phyloP scores from a whole-genome alignment of 1,140 invertebrate species.

The Drosophila jambulina region DNA sequence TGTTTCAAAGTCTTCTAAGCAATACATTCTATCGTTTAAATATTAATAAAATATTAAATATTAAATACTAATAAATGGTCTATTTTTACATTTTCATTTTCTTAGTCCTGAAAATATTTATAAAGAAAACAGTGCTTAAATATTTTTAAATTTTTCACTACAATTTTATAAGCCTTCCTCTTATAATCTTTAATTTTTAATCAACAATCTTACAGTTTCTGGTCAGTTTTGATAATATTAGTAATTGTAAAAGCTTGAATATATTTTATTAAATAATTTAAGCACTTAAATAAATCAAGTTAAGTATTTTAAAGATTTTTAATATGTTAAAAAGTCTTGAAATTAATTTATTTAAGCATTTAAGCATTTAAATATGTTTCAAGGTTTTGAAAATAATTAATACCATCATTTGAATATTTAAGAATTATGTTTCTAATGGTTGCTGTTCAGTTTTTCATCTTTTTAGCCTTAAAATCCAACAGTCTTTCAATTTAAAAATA shows the following conservation, averaged over 20 bases:
- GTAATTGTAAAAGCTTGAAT: too few species aligned
- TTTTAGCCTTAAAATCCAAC: not conserved
- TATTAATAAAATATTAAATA: too few species aligned
- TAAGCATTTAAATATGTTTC: not conserved
- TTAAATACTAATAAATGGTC: too few species aligned
- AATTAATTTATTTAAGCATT: not conserved
- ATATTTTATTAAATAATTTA: too few species aligned
- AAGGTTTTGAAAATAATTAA: not conserved
- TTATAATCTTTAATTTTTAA: too few species aligned
- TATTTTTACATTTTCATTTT: not conserved
- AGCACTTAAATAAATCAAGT: not conserved
- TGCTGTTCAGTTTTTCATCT: not conserved
- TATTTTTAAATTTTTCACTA: too few species aligned
- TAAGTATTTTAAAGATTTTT: not conserved
- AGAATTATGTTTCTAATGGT: not conserved
- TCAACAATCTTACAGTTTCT: too few species aligned
- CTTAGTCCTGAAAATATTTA: not conserved
- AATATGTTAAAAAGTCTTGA: not conserved
- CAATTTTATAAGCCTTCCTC: too few species aligned
- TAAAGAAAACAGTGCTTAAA: not conserved
- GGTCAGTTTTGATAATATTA: too few species aligned
- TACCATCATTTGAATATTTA: too few species aligned
- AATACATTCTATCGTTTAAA: too few species aligned
- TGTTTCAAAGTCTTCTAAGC: too few species aligned
- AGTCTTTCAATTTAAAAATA: not conserved